A percentile compares a stretch with the other conserved stretches of the same genome.
phyloP scores from a whole-genome alignment of 2,113 vertebrate genomes.

The Pithys albifrons region DNA sequence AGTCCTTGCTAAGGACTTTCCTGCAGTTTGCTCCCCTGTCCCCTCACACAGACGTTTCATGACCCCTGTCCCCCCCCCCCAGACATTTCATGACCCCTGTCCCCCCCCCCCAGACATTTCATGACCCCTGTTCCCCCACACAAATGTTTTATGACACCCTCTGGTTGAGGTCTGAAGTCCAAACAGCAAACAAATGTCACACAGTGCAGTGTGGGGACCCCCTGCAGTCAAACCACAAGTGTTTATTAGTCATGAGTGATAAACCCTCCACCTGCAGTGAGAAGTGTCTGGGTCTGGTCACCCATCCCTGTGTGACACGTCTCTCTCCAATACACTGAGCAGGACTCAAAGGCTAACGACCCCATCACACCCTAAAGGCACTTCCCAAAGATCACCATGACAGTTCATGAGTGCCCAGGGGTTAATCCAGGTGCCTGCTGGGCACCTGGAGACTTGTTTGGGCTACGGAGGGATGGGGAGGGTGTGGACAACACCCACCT shows the following conservation, averaged over 20 bases:
- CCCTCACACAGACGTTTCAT: not conserved
- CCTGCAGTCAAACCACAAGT: not conserved
- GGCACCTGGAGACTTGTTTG: not conserved
- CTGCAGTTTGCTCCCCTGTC: not conserved
- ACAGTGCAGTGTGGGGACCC: not conserved
- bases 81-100: too few relatives aligned
- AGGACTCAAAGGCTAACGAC: not conserved
- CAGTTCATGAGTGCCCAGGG: not conserved
- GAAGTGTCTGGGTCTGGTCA: not conserved
- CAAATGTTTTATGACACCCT: not conserved
- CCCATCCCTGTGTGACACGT: fast-evolving
- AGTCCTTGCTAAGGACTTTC: not conserved
- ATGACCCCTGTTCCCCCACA: too few relatives aligned
- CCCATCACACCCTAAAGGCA: not conserved
- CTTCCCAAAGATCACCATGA: not conserved
- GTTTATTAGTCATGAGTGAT: not conserved
- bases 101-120: too few relatives aligned
- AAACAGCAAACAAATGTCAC: not conserved
- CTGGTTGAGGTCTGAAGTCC: not conserved
- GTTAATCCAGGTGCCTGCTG: not conserved
- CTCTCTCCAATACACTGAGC: not conserved
- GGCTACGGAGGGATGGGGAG: fast-evolving
- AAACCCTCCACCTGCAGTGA: not conserved
- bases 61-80: too few relatives aligned
- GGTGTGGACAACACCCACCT: not conserved